These are phyloP conservation scores for Apus apus DNA, from an alignment of 2,113 vertebrate species.

Conservation along the genomic window DNA sequence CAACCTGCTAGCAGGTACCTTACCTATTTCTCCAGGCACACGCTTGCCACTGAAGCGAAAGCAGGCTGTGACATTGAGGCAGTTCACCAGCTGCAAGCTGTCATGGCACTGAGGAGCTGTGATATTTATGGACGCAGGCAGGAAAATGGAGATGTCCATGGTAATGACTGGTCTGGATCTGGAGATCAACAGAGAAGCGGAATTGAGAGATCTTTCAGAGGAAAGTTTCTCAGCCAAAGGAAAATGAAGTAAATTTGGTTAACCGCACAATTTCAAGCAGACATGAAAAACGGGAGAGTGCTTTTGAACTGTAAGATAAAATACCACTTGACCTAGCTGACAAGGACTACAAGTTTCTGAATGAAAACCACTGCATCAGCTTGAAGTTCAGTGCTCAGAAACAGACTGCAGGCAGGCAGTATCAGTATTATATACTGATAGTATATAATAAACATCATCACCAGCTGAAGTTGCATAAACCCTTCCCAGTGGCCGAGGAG, in stretches of 20 bases:
- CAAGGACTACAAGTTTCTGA: background rate
- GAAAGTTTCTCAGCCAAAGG: background rate
- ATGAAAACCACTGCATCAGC: background rate
- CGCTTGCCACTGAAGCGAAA: conserved; percentile 87
- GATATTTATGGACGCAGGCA: conserved; percentile 93
- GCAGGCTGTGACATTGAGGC: conserved; percentile 88
- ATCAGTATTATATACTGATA: background rate
- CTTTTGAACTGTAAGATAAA: background rate
- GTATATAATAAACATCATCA: background rate
- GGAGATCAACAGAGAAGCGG: background rate
- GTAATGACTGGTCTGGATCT: conserved; percentile 93
- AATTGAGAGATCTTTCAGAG: background rate
- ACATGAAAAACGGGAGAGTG: background rate
- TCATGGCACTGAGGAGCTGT: conserved; percentile 93
- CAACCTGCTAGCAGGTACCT: background rate
- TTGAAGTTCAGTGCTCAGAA: background rate
- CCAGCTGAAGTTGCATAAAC: background rate
- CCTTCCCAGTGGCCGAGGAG: background rate
- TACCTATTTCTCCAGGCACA: conserved; percentile 93
- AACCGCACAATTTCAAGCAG: background rate
- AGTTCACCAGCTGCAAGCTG: conserved; percentile 87
- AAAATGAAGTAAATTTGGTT: background rate
- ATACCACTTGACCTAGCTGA: background rate
- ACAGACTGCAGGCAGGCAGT: background rate
- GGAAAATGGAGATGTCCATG: conserved; percentile 86